Percentiles rank a stretch among this genome's conserved stretches.
phyloP scores from a whole-genome alignment of 2,113 vertebrate species.

The Boleophthalmus pectinirostris region DNA sequence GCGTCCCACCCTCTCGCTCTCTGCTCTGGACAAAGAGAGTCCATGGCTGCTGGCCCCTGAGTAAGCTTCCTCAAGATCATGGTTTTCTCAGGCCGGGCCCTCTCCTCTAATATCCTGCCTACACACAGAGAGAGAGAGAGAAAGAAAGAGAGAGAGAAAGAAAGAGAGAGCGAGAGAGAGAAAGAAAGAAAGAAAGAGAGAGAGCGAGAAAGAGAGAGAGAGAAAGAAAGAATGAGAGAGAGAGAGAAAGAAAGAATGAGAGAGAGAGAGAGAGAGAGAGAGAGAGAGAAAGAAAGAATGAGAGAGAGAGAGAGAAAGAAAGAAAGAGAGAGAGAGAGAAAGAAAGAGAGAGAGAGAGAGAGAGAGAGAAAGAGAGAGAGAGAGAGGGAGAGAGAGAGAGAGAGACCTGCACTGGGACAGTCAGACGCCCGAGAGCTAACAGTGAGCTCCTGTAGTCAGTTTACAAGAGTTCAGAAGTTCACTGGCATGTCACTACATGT shows the following conservation, averaged over 20 bases:
- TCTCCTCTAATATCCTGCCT: conserved; percentile 67
- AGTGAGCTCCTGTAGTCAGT: conserved; percentile 8
- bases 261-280: conserved; percentile 14
- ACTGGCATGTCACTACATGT: not conserved
- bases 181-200: not conserved
- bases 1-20: conserved; percentile 25
- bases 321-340: not conserved
- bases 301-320: conserved; percentile 19
- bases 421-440: conserved; percentile 8
- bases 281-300: not conserved
- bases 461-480: not conserved
- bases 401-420: conserved; percentile 28
- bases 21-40: conserved; percentile 43
- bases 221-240: not conserved
- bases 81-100: conserved; percentile 57
- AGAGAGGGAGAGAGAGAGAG: conserved; percentile 15
- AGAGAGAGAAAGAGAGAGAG: no score
- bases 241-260: conserved; percentile 7
- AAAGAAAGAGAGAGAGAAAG: conserved; percentile 12
- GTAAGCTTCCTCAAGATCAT: conserved; percentile 45
- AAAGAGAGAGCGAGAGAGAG: conserved; percentile 3
- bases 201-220: conserved; percentile 15
- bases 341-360: conserved; percentile 13
- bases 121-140: not conserved
- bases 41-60: conserved; percentile 21